A percentile compares a stretch with the other conserved stretches of the same genome.
phyloP scores from a whole-genome alignment of 1,140 invertebrate genomes.

The Drosophila erecta region DNA sequence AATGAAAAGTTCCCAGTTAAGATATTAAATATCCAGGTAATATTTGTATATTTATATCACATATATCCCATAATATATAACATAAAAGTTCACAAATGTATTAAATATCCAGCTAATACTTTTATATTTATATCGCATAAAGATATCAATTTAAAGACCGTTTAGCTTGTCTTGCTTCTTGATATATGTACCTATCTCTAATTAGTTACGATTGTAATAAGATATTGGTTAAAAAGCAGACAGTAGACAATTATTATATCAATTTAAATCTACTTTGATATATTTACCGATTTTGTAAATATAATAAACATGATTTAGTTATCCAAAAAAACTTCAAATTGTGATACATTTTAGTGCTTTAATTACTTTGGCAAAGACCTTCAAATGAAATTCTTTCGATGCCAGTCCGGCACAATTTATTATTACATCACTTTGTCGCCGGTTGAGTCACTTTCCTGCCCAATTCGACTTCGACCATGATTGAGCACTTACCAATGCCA shows the following conservation, averaged over 20 bases:
- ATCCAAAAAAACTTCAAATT: too few species aligned
- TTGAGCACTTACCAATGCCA: conserved; percentile 67
- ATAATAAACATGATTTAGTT: neutral
- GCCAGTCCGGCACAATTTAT: conserved; percentile 10
- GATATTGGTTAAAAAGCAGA: neutral
- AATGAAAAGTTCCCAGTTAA: neutral
- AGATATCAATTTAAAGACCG: too few species aligned
- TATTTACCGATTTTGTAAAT: neutral
- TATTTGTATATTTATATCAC: too few species aligned
- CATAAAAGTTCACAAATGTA: neutral
- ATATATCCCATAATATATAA: too few species aligned
- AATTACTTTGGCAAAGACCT: conserved; percentile 23
- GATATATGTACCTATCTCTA: too few species aligned
- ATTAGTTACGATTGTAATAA: neutral
- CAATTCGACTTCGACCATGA: conserved; percentile 55
- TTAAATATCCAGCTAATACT: neutral
- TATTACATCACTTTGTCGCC: conserved; percentile 65
- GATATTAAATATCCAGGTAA: neutral
- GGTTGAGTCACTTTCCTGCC: conserved; percentile 63
- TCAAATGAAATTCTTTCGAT: conserved; percentile 57
- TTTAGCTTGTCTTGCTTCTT: too few species aligned
- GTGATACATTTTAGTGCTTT: neutral
- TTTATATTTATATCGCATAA: too few species aligned
- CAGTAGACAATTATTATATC: neutral
- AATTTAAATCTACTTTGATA: neutral